Evolutionary conservation across 1,140 invertebrate genomes (phyloP).

Genomic region (Sitodiplosis mosellana): DNA sequence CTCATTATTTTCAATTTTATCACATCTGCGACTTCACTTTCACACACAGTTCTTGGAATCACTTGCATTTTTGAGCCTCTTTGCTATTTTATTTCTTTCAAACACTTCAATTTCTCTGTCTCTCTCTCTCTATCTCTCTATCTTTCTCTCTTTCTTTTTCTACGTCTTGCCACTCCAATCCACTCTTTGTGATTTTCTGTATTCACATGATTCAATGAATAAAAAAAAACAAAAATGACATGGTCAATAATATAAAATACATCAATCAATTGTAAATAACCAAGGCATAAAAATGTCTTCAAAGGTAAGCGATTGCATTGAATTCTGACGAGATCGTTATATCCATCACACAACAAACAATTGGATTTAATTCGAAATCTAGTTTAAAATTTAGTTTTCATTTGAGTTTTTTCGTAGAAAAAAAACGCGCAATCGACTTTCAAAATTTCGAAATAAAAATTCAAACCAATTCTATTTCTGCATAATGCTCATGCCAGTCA

Average conservation of each 20-base stretch:
- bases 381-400: too few relatives aligned
- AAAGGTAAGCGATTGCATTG: neutral
- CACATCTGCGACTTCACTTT: neutral
- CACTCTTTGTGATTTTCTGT: constrained; percentile 1
- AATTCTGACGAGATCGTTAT: neutral
- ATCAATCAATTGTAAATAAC: too few relatives aligned
- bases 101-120: too few relatives aligned
- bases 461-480: neutral
- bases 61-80: neutral
- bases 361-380: too few relatives aligned
- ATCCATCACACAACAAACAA: too few relatives aligned
- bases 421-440: neutral
- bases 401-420: too few relatives aligned
- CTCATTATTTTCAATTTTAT: neutral
- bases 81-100: too few relatives aligned
- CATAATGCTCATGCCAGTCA: neutral
- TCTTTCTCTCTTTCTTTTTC: too few relatives aligned
- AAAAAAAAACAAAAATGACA: neutral
- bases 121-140: too few relatives aligned
- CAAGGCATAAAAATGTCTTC: neutral
- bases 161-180: neutral
- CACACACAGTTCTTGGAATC: neutral
- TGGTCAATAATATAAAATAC: neutral
- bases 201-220: neutral
- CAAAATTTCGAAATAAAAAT: neutral